Evolutionary conservation across 35 echinoderm and acorn worm species (phyloP), one percentile per base, ranked within the genome.

Genomic region (Ophioderma brevispina): DNA sequence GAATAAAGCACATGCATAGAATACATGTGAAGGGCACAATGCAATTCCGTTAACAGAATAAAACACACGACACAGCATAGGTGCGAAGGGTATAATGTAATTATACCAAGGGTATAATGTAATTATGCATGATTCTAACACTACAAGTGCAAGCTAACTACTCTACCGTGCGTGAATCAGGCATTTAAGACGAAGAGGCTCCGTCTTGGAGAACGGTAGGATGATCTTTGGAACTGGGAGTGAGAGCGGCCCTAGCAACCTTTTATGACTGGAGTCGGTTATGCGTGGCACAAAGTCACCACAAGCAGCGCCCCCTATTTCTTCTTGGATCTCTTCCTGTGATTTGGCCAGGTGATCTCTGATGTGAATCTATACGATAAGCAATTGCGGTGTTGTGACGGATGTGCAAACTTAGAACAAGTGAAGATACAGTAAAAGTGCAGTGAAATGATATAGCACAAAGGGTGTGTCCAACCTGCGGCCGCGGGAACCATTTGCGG

Each of bases 181-280:
- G 89, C 33, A 93, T 93, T 82, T 90, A 35, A 94, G 89, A 37
- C 95, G 56, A 55, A 98, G 83, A 17, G 89, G 96, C 55, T 94
- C 92, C 76, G 36, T 94, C 87, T 98, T 88, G 78, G 86, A 89
- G 90, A 98, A 98, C 25, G 96, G 96, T 36, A 94, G 89, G 41
- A 98, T 92, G 39, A 94, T 98, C 81, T 98, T 98, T 46, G 96
- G 92, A 31, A 95, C 93, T 28, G 96, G 96, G 21, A 98, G 78
- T 8, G 92, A 86, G 43, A 98, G 64, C 10, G 96, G 92, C 15
- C 90, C 93, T 77, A 87, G 87, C 30, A 88, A 85, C 37, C 89
- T 85, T 31, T 33, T 55, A 10, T 56, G 52, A 76, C 78, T 86
- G 35, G 84, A 70, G 23, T 2, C n/a, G 28, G 59, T 38, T 30